Conservation (phyloP, 2,113 vertebrate genomes). For the Coptodon rendalli region DNA sequence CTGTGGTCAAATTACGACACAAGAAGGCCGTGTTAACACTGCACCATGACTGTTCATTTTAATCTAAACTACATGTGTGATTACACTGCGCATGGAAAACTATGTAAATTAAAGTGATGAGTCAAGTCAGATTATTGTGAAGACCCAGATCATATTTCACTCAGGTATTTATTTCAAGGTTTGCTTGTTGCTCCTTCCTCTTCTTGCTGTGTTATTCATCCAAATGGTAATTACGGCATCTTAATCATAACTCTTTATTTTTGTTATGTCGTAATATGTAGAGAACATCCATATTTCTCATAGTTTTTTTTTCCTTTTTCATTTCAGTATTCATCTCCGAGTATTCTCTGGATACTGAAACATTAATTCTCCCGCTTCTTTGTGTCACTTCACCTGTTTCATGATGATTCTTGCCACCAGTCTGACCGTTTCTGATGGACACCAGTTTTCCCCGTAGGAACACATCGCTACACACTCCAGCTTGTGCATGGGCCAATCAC, state of each 20-base stretch:
- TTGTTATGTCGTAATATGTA: background rate
- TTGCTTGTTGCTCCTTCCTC: background rate
- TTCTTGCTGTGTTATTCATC: background rate
- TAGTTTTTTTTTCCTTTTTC: background rate
- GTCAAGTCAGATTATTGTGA: background rate
- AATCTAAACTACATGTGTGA: background rate
- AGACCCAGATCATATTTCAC: background rate
- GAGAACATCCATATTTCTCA: background rate
- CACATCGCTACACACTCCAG: conserved; percentile 93
- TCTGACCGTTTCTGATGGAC: conserved; percentile 91
- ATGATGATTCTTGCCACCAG: conserved; percentile 89
- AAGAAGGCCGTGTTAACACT: background rate
- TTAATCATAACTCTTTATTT: background rate
- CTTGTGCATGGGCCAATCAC: conserved; percentile 95
- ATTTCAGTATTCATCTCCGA: background rate
- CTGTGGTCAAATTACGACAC: background rate
- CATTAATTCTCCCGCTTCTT: background rate
- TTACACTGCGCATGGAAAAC: background rate
- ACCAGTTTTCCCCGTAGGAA: conserved; percentile 89
- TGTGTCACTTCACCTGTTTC: conserved; percentile 82
- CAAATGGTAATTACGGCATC: background rate
- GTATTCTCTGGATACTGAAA: background rate
- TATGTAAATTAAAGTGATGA: background rate
- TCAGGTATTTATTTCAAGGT: background rate
- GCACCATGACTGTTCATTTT: background rate